Evolutionary conservation across 2,797 vertebrate genomes (phyloP), one percentile per base, ranked within the genome.

Genomic region (Oryzias dopingdopingensis): DNA sequence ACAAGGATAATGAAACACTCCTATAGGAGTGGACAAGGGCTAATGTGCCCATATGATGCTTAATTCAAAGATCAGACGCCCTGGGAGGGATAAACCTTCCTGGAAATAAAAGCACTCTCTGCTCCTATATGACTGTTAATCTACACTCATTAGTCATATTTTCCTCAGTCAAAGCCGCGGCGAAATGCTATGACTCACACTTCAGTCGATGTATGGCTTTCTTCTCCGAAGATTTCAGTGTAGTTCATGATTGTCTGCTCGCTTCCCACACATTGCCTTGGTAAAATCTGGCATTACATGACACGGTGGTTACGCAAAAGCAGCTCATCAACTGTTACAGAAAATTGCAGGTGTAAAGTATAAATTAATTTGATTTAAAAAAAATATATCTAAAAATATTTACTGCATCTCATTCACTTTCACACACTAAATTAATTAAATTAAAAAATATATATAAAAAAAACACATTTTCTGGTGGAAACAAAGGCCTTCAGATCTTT

Each of bases 101-200:
- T 64, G 51, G 50, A 72, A 61, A 53, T 14, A 65, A 81, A 74
- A 32, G 42, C 49, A 50, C 61, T 47, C 48, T 42, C 47, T 70
- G 32, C 18, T 43, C 54, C 64, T 65, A 63, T 70, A 77, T 79
- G 44, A 62, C 57, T 44, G 60, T 47, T 80, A 76, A 85, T 77
- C 65, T 66, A 32, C 48, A 59, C 46, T 74, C 63, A 79, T 76
- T 81, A 70, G 48, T 54, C 49, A 56, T 72, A 60, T 71, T 32
- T 15, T 74, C 60, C 51, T 67, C 63, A 50, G 54, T 69, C 62
- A 76, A 51, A 61, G 56, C 70, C 59, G 65, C 56, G 61, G 72
- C 26, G 44, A 22, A 70, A 48, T 59, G 72, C 73, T 79, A 70
- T 40, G 26, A 62, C 46, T 46, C 41, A 50, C 55, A 50, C 52